phyloP scores from a whole-genome alignment of 92 coral and sea anemone species.

The Diadumene lineata region DNA sequence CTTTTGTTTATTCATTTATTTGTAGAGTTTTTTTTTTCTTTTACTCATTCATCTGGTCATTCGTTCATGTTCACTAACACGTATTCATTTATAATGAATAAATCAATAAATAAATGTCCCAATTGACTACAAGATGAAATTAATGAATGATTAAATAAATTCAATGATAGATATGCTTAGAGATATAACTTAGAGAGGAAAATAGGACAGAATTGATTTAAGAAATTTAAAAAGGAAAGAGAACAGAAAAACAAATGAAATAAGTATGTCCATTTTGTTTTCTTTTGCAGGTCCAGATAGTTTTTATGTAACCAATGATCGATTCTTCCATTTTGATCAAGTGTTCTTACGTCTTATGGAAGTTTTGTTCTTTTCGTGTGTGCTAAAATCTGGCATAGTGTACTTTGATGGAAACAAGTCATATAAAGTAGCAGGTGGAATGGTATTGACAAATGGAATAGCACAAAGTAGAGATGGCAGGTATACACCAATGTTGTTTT shows the following conservation, averaged over 20 bases:
- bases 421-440: slow-evolving; percentile 44
- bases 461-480: slow-evolving; percentile 61
- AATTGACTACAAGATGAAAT: neutral
- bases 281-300: slow-evolving; percentile 60
- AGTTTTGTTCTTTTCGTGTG: slow-evolving; percentile 11
- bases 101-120: no score
- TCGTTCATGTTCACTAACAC: neutral
- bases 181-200: no score
- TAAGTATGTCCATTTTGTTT: neutral
- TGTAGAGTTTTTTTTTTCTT: neutral
- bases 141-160: no score
- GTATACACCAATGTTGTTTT: no score
- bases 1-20: neutral
- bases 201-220: no score
- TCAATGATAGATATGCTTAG: no score
- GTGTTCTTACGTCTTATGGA: slow-evolving; percentile 16
- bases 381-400: slow-evolving; percentile 44
- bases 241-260: no score
- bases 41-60: neutral
- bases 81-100: neutral
- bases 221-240: no score
- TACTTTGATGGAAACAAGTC: slow-evolving; percentile 65
- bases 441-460: slow-evolving; percentile 62
- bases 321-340: slow-evolving; percentile 47
- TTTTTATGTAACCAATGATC: slow-evolving; percentile 78